Evolutionary conservation across 2,113 vertebrate species (phyloP), one percentile per base, ranked within the genome.

Genomic region (Syngnathus typhle): DNA sequence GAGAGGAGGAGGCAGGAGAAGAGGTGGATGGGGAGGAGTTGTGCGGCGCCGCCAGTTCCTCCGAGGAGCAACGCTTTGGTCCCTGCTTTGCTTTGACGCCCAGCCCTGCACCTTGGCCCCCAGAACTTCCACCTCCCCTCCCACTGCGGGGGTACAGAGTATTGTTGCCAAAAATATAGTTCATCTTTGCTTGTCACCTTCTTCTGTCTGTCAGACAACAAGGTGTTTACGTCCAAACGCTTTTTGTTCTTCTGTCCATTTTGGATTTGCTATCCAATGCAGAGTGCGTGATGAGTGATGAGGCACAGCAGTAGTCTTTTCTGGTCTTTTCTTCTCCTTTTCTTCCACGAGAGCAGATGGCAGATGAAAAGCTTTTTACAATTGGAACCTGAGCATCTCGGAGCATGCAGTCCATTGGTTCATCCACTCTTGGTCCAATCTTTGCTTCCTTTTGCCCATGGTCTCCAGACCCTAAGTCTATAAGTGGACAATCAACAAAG

Each of bases 161-260:
- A 93, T 96, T 98, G 94, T 98, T 98, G 75, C 96, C 96, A 68
- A 98, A 98, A 91, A 99, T 99, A 90, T 98, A 99, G 93, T 99
- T 99, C 96, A 99, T 99, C 0, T 60, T 84, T 7, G 41, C 15
- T 39, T 4, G 36, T 32, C 27, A 32, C 27, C 58, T 60, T 44
- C 70, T 64, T 43, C 11, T 2, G 27, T 37, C 77, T 65, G 74
- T 70, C 67, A 46, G 54, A 64, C 63, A 19, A 51, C 60, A 51
- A 52, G 16, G 70, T 63, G 44, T 72, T 86, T 73, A 82, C 27
- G 68, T 65, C 18, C 66, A 47, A 27, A 56, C 19, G 58, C 77
- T 66, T 64, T 68, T 47, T 68, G 41, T 64, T 6, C 5, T 23
- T 37, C 60, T 68, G 44, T n/a, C 51, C 56, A 44, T 23, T 54